These are phyloP conservation scores for Ceryle rudis DNA, from an alignment of 2,797 vertebrate genomes.

Conservation along the genomic window DNA sequence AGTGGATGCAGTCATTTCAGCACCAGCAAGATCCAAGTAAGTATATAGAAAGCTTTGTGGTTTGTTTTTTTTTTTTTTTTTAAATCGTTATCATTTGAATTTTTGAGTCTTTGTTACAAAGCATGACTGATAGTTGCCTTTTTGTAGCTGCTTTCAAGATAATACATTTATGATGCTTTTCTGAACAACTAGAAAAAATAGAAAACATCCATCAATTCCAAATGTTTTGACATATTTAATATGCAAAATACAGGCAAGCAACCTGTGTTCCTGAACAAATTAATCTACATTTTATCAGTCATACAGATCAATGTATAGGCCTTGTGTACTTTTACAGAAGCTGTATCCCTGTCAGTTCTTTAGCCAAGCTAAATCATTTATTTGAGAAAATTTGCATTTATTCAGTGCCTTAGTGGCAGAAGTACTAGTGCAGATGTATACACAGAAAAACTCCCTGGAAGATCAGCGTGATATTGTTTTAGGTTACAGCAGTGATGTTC, in stretches of 20 bases:
- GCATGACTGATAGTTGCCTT: background rate
- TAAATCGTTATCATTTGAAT: background rate
- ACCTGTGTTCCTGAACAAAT: background rate
- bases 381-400: background rate
- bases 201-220: background rate
- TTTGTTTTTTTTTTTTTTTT: background rate
- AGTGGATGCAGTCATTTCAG: slow-evolving; percentile 99
- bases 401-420: background rate
- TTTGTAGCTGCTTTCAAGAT: background rate
- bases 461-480: background rate
- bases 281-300: background rate
- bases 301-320: background rate
- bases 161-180: background rate
- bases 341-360: background rate
- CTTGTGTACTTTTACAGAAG: background rate
- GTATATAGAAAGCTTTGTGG: slow-evolving; percentile 61
- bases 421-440: background rate
- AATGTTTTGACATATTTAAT: background rate
- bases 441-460: background rate
- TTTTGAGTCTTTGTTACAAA: background rate
- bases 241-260: background rate
- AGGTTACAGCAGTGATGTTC: background rate
- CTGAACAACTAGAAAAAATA: background rate
- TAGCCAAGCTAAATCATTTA: background rate
- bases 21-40: slow-evolving; percentile 98